Evolutionary conservation across 2,888 invertebrate species (phyloP).

Genomic region (Teleiodes luculella): DNA sequence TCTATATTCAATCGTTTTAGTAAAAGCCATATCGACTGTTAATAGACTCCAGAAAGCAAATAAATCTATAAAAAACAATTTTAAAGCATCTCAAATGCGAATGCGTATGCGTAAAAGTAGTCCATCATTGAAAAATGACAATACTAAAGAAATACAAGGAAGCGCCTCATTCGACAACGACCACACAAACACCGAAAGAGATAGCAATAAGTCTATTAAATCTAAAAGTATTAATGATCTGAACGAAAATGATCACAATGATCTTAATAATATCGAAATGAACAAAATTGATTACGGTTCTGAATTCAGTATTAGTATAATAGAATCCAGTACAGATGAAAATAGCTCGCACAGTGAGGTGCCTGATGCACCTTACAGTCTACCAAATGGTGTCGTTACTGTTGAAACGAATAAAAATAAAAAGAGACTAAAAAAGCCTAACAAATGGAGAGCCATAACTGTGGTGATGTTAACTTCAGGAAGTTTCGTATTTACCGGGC

Average conservation of each 20-base stretch:
- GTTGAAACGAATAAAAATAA: slow-evolving; percentile 23
- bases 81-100: slow-evolving; percentile 46
- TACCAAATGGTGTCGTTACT: neutral
- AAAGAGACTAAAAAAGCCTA: slow-evolving; percentile 50
- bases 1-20: slow-evolving; percentile 79
- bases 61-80: slow-evolving; percentile 37
- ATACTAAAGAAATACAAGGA: slow-evolving; percentile 37
- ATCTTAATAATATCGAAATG: slow-evolving; percentile 21
- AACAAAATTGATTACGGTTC: slow-evolving; percentile 37
- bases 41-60: slow-evolving; percentile 45
- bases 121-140: slow-evolving; percentile 32
- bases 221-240: slow-evolving; percentile 55
- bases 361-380: slow-evolving; percentile 6
- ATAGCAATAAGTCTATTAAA: slow-evolving; percentile 25
- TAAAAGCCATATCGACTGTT: slow-evolving; percentile 74
- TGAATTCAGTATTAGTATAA: slow-evolving; percentile 48
- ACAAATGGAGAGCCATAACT: slow-evolving; percentile 80
- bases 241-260: slow-evolving; percentile 25
- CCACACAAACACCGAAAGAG: slow-evolving; percentile 23
- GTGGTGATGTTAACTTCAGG: slow-evolving; percentile 81
- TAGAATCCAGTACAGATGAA: slow-evolving; percentile 37
- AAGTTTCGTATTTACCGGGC: slow-evolving; percentile 81
- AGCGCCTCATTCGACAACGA: slow-evolving; percentile 51
- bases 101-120: slow-evolving; percentile 35
- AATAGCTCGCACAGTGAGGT: slow-evolving; percentile 28